Base-by-base conservation (phyloP, 2,113 vertebrate genomes). In the Platanista minor region DNA sequence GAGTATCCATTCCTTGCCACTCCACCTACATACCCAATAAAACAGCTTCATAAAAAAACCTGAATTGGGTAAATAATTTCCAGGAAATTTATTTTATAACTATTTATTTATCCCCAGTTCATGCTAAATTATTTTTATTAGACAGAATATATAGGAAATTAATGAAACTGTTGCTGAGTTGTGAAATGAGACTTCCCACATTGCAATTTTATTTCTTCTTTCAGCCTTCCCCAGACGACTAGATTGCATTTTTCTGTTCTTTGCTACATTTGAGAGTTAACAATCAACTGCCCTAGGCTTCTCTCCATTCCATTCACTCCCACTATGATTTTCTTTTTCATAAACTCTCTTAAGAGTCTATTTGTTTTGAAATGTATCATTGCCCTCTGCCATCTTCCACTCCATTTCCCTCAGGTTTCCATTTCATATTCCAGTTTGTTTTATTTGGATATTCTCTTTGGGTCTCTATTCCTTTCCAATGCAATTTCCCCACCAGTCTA, bases 71-170 rank as follows among this genome's bases (percentile, higher is more conserved):
- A 82, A 92, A 88, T 89, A 88, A 86, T 91, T 95, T 85, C 52
- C 54, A 83, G n/a, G 13, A 69, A 90, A 94, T 93, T 61, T 67
- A 87, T 82, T 96, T 97, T 92, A 81, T 43, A 69, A 52, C 74
- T 82, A 89, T 59, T 87, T 90, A 86, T 74, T 93, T 90, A 96
- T 90, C 17, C 71, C 14, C 3, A 74, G 31, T 95, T 97, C 29
- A n/a, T 72, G 14, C 6, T 90, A 36, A 75, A 85, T 95, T 91
- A 91, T 86, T 97, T 95, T 96, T 85, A 90, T 87, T 93, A 91
- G 91, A 31, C 4, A 67, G 17, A 71, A 33, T 66, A 54, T 80
- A 93, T 87, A 67, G 85, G 25, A 62, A 94, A 89, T 67, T 69
- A 59, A 52, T 78, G 77, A 71, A 94, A 74, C 4, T 54, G 0